Evolutionary conservation across 2,113 vertebrate species (phyloP), one percentile per base, ranked within the genome.

Genomic region (Proteles cristata): DNA sequence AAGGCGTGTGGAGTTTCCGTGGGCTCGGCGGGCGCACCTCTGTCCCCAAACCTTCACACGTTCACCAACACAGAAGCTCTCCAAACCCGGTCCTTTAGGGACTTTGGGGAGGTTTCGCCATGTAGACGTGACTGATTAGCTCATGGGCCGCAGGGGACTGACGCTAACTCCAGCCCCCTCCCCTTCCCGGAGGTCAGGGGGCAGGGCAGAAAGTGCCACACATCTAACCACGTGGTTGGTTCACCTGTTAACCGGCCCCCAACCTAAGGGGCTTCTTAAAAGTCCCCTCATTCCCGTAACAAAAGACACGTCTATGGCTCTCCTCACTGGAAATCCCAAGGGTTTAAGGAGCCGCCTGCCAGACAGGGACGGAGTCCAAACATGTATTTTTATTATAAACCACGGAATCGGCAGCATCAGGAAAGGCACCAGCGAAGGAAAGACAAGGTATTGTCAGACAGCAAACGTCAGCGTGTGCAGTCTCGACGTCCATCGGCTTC

Each of bases 331-430:
- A 48, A 48, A 26, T 43, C n/a, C 28, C 19, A 2, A 76, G 55
- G 12, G 12, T 76, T 89, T 89, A 15, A 48, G 39, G 71, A 63
- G 25, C 25, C 5, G n/a, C 5, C 3, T 12, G 68, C 50, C 28
- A 4, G 39, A 61, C 45, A 25, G 0, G 26, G 39, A 25, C 11
- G 1, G 6, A 61, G 7, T 5, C 2, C 11, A 45, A 33, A 61
- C 21, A 43, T 0, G 12, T 2, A 16, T 11, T 11, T 69, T 69
- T 10, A 61, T 33, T 3, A 10, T 14, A 74, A 9, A 58, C 3
- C 35, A 76, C 69, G 9, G 6, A 1, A 33, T 45, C 1, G 0
- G 0, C 15, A 5, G 9, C 43, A 39, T 35, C 9, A 0, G 3
- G 33, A 79, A 21, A 79, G 43, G 79, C 10, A 5, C 4, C 55